Conservation (phyloP, 2,113 vertebrate species). For the Gasterosteus aculeatus region DNA sequence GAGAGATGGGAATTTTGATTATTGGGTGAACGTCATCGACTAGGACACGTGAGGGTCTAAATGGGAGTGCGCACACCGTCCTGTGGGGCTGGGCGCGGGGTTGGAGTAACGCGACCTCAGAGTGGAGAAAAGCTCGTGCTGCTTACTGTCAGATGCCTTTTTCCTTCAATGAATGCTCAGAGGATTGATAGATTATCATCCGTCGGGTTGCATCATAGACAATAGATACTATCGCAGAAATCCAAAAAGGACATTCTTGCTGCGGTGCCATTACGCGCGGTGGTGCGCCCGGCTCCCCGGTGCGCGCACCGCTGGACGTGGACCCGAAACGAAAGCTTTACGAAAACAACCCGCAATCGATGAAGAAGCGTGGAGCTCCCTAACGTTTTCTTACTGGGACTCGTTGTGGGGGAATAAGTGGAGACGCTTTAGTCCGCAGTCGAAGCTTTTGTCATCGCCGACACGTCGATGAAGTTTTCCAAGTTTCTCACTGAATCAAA, state of each 20-base stretch:
- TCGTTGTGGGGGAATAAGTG: background rate
- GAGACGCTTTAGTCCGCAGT: background rate
- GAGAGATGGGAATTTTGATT: background rate
- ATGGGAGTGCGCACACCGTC: background rate
- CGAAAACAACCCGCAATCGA: background rate
- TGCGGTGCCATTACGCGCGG: conserved; percentile 30
- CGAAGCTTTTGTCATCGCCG: background rate
- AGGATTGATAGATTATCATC: background rate
- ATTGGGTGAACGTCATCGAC: background rate
- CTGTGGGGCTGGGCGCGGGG: too few species aligned
- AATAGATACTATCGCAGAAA: background rate
- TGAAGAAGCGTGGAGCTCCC: accelerated
- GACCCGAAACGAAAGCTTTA: background rate
- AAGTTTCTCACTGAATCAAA: background rate
- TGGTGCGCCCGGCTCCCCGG: conserved; percentile 4
- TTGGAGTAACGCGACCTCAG: conserved; percentile 37
- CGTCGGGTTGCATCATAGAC: background rate
- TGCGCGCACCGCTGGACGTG: background rate
- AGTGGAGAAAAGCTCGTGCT: background rate
- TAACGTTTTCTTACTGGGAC: too few species aligned
- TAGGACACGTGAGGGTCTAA: background rate
- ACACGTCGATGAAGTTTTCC: background rate
- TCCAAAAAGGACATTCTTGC: background rate
- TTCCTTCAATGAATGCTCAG: background rate
- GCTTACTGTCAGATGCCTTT: background rate